Conservation (phyloP, 2,113 vertebrate genomes). For the Rhinoderma darwinii region DNA sequence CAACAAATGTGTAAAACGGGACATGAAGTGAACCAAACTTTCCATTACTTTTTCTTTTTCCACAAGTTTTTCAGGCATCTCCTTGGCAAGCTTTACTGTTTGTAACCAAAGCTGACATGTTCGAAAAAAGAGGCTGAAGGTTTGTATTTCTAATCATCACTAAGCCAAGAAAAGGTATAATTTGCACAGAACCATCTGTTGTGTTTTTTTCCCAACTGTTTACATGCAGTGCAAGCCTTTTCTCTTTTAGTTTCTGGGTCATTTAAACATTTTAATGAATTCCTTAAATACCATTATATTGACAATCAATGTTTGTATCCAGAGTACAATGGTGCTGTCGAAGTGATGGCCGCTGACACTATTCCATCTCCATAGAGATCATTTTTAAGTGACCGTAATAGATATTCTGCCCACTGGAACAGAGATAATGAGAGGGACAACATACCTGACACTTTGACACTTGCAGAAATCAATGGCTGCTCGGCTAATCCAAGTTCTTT, state of each 20-base stretch:
- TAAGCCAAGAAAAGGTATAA: constrained; percentile 49
- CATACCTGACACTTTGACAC: constrained; percentile 31
- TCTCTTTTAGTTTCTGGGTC: constrained; percentile 34
- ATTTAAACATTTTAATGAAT: constrained; percentile 31
- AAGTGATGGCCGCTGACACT: background rate
- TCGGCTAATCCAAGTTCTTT: background rate
- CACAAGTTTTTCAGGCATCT: constrained; percentile 3
- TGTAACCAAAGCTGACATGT: constrained; percentile 46
- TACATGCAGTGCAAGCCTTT: constrained; percentile 26
- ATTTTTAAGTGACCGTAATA: background rate
- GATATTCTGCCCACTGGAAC: background rate
- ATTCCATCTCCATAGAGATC: background rate
- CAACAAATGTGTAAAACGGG: background rate
- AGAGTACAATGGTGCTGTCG: background rate
- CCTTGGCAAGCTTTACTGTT: constrained; percentile 24
- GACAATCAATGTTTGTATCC: background rate
- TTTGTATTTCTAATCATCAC: constrained; percentile 35
- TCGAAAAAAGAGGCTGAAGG: constrained; percentile 45
- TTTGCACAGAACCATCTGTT: constrained; percentile 54
- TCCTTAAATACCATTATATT: constrained; percentile 29
- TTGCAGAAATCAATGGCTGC: constrained; percentile 5
- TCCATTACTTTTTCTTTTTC: background rate
- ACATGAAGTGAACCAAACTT: background rate
- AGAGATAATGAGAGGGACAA: constrained; percentile 16
- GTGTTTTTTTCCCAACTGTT: constrained; percentile 8